Evolutionary conservation across 2,888 invertebrate species (phyloP).

Genomic region (Platycnemis pennipes): DNA sequence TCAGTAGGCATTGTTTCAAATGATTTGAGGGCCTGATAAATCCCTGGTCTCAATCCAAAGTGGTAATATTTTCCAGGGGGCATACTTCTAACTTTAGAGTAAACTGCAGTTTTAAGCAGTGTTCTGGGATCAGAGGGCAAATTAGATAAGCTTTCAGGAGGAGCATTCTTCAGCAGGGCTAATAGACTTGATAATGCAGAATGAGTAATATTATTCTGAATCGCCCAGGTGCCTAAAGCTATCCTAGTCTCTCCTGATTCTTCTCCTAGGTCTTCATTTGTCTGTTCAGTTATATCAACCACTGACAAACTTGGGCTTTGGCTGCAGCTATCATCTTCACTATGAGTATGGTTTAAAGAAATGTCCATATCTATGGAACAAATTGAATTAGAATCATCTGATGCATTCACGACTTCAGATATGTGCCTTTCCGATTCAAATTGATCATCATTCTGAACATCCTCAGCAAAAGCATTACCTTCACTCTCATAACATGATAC

Average conservation of each 20-base stretch:
- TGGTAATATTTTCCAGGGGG: not conserved
- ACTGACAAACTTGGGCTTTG: too few species aligned
- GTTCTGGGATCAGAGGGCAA: not conserved
- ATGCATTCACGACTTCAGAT: not conserved
- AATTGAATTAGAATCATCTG: not conserved
- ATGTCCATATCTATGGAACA: too few species aligned
- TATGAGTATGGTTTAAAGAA: not conserved
- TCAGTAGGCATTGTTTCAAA: not conserved
- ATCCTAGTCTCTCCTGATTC: not conserved
- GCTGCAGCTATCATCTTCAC: not conserved
- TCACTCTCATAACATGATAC: not conserved
- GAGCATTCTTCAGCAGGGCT: not conserved
- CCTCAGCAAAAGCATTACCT: not conserved
- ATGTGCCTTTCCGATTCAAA: not conserved
- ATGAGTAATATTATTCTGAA: not conserved
- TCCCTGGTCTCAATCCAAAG: not conserved
- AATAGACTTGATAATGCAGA: not conserved
- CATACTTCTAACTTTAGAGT: not conserved
- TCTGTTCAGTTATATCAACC: not conserved
- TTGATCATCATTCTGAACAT: not conserved
- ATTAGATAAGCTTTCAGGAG: not conserved
- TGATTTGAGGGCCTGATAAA: not conserved
- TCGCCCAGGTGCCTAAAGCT: not conserved
- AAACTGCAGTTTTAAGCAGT: not conserved
- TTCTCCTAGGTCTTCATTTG: not conserved